Evolutionary conservation across 2,888 invertebrate genomes (phyloP).

Genomic region (Laothoe populi): DNA sequence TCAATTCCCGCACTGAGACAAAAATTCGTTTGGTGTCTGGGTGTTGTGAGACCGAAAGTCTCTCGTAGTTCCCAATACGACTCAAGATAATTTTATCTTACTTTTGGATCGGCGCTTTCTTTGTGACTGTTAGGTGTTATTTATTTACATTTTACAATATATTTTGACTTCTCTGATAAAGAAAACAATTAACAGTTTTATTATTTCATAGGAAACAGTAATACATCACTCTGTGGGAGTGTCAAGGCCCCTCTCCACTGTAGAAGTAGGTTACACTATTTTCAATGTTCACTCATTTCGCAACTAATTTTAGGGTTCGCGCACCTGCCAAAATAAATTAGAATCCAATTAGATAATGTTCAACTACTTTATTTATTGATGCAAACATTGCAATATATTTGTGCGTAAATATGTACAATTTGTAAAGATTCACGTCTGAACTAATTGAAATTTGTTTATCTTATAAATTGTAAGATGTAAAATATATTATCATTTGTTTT

Average conservation of each 20-base stretch:
- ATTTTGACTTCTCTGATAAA: too few relatives aligned
- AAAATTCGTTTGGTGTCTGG: too few relatives aligned
- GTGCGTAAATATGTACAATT: neutral
- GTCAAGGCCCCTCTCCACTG: slow-evolving; percentile 56
- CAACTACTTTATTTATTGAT: neutral
- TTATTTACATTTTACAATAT: too few relatives aligned
- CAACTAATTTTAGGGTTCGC: slow-evolving; percentile 15
- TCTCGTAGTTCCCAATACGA: too few relatives aligned
- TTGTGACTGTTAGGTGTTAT: too few relatives aligned
- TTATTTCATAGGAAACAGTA: neutral
- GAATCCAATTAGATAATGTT: neutral
- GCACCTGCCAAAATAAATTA: neutral
- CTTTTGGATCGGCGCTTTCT: too few relatives aligned
- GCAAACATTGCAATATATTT: neutral
- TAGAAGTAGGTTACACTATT: slow-evolving; percentile 46
- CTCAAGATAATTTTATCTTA: too few relatives aligned
- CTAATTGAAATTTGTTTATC: neutral
- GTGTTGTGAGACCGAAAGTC: too few relatives aligned
- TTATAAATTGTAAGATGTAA: too few relatives aligned
- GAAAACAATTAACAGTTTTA: neutral
- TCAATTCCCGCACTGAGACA: too few relatives aligned
- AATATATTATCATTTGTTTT: too few relatives aligned
- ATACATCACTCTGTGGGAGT: slow-evolving; percentile 32
- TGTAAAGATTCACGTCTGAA: neutral
- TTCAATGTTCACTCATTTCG: slow-evolving; percentile 48